Conservation (phyloP, 2,888 invertebrate genomes). For the Eupithecia exiguata region DNA sequence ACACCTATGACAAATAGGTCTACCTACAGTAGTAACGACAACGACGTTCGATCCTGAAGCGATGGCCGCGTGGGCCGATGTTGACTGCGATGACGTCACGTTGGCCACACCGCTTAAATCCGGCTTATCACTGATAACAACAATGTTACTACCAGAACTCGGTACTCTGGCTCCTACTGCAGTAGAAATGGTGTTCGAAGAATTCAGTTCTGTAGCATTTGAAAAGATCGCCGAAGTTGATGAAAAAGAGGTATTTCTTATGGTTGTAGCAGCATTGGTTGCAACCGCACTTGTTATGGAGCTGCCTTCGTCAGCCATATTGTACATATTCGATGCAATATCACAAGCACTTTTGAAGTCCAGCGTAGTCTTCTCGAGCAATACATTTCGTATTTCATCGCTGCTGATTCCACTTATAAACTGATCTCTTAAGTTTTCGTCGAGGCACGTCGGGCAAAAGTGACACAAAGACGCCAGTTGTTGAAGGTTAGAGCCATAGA, state of each 20-base stretch:
- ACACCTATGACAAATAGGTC: not conserved
- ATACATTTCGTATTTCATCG: not conserved
- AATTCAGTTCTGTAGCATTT: not conserved
- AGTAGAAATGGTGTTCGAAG: not conserved
- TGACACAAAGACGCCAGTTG: not conserved
- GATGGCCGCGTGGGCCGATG: not conserved
- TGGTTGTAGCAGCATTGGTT: not conserved
- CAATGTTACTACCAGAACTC: not conserved
- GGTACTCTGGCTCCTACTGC: not conserved
- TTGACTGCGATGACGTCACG: not conserved
- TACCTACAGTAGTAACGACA: not conserved
- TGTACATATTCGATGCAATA: not conserved
- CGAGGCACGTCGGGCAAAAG: not conserved
- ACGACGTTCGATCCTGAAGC: not conserved
- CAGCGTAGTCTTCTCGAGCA: not conserved
- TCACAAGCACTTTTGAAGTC: not conserved
- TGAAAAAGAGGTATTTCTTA: not conserved
- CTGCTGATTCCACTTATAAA: constrained; percentile 7
- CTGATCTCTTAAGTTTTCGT: constrained; percentile 2
- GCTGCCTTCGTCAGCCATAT: not conserved
- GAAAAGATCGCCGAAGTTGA: not conserved
- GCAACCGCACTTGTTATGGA: not conserved
- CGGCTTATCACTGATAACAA: not conserved
- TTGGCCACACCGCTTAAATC: not conserved
- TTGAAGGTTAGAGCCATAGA: not conserved